Base-by-base conservation (phyloP, 2,888 invertebrate genomes). In the Drosophila stalkeri region DNA sequence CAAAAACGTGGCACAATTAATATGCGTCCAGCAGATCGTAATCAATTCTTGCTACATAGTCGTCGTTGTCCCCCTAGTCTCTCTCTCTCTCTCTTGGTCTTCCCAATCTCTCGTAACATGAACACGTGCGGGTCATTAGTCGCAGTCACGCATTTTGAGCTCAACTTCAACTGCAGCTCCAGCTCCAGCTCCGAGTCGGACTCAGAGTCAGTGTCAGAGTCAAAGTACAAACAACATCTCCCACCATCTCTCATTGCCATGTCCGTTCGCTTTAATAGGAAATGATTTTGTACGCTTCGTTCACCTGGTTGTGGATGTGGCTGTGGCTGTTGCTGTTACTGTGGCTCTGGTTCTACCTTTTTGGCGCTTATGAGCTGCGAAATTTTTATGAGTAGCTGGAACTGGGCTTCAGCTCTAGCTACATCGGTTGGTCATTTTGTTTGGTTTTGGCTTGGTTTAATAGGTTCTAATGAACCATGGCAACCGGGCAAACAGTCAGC, bases 81-180 rank as follows among this genome's bases (percentile, higher is more conserved):
- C 41, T 3, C 41, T 6, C 52, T 18, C 1, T 7, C 20, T 8
- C 37, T 23, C 23, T 5, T 20, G 2, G 12, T 27, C 52, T 11
- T 5, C n/a, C 37, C 70, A 37, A 23, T 33, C 41, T 33, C 67
- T 69, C 77, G 80, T 85, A 82, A 79, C 79, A 68, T 75, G 86
- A 87, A 87, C 86, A 87, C 86, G 86, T 87, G 86, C 86, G 86
- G 77, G 86, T 89, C 90, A 91, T 91, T 91, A 91, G 92, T 91
- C 92, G 88, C 85, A 91, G 91, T 91, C 91, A 91, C 92, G 91
- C 87, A 89, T 90, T 88, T 88, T 81, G 86, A 86, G 89, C 80
- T 81, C 81, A 71, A 70, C 81, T 87, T 72, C 80, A 78, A 73
- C 41, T 41, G n/a, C 41, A 33, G 11, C 73, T 60, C 37, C 61